Evolutionary conservation across 92 coral and sea anemone genomes (phyloP).

Genomic region (Epizoanthus ramosus): DNA sequence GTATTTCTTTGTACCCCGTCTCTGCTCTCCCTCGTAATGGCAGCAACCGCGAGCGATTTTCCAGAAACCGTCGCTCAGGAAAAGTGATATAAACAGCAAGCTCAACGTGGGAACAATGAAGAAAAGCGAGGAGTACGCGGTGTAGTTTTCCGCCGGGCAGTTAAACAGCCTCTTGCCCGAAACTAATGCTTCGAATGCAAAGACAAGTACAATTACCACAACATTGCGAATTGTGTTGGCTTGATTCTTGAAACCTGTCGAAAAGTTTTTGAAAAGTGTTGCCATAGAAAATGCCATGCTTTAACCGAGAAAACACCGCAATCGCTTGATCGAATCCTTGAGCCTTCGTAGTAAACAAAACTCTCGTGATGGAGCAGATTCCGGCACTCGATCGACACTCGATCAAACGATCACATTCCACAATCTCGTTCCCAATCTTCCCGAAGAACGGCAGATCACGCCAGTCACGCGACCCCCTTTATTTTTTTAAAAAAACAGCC

Average conservation of each 20-base stretch:
- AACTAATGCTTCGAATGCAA: conserved; percentile 70
- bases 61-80: conserved; percentile 69
- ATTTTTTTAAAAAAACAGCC: too few relatives aligned
- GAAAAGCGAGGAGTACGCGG: conserved; percentile 64
- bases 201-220: conserved; percentile 61
- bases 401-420: too few relatives aligned
- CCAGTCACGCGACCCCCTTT: too few relatives aligned
- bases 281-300: conserved; percentile 68
- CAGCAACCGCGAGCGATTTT: too few relatives aligned
- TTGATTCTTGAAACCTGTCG: conserved; percentile 63
- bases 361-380: too few relatives aligned
- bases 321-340: neutral
- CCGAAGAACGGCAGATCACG: too few relatives aligned
- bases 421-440: too few relatives aligned
- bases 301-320: neutral
- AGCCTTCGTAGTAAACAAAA: too few relatives aligned
- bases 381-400: too few relatives aligned
- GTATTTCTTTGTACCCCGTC: too few relatives aligned
- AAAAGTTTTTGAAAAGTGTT: conserved; percentile 66
- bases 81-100: conserved; percentile 58
- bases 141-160: conserved; percentile 64
- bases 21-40: too few relatives aligned
- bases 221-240: conserved; percentile 70
- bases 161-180: conserved; percentile 52
- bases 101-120: conserved; percentile 66